Evolutionary conservation across 2,113 vertebrate species (phyloP).

Genomic region (Spermophilus dauricus): DNA sequence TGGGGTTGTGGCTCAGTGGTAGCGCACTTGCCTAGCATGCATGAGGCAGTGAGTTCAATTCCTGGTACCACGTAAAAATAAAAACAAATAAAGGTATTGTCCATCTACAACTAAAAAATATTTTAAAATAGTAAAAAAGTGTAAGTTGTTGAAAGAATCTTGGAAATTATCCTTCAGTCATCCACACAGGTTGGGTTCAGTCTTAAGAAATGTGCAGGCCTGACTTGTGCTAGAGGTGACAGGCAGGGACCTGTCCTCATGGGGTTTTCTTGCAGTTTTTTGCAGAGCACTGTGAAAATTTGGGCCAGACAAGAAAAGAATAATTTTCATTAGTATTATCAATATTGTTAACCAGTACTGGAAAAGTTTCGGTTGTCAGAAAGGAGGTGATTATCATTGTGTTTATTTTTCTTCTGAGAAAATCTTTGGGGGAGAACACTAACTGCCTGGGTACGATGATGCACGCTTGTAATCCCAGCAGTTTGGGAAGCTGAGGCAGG

Average conservation of each 20-base stretch:
- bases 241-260: accelerated
- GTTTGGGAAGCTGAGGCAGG: too few species aligned
- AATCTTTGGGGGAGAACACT: neutral
- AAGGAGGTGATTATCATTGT: neutral
- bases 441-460: neutral
- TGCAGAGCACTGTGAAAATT: neutral
- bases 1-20: too few species aligned
- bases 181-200: neutral
- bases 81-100: too few species aligned
- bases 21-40: too few species aligned
- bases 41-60: too few species aligned
- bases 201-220: neutral
- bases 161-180: neutral
- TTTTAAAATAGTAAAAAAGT: too few species aligned
- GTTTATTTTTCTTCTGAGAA: neutral
- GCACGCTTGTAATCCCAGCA: too few species aligned
- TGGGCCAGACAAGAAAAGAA: neutral
- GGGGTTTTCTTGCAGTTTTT: neutral
- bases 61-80: too few species aligned
- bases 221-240: neutral
- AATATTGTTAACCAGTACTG: neutral
- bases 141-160: neutral
- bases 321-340: neutral
- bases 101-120: too few species aligned
- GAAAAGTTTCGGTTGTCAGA: neutral